Evolutionary conservation across 2,797 vertebrate species (phyloP).

Genomic region (Eulemur albifrons): DNA sequence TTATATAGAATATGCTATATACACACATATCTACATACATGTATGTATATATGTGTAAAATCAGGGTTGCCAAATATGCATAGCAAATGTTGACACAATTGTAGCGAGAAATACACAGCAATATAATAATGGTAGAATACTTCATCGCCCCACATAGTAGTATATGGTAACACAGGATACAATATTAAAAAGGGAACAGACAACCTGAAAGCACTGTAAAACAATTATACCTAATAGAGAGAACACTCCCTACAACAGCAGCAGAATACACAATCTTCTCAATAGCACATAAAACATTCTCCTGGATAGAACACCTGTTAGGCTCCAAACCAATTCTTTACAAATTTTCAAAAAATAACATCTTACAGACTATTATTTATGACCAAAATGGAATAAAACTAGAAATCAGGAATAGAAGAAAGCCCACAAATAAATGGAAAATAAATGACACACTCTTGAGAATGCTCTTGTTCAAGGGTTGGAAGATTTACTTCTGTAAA

Average conservation of each 20-base stretch:
- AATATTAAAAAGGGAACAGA: neutral
- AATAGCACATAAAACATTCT: neutral
- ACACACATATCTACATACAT: no score
- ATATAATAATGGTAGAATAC: no score
- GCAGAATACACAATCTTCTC: neutral
- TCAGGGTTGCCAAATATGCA: neutral
- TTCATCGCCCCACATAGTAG: no score
- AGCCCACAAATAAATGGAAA: neutral
- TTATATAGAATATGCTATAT: no score
- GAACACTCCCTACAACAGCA: neutral
- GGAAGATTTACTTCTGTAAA: neutral
- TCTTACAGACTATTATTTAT: neutral
- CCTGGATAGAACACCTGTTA: neutral
- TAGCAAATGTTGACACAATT: neutral
- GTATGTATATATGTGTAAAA: neutral
- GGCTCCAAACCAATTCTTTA: neutral
- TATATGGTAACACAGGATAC: no score
- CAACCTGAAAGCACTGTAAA: neutral
- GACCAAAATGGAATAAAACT: neutral
- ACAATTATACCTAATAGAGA: neutral
- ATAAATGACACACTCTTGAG: neutral
- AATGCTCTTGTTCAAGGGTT: neutral
- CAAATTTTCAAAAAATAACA: neutral
- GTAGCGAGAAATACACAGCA: neutral
- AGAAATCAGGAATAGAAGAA: neutral